Evolutionary conservation across 2,113 vertebrate species (phyloP), one percentile per base, ranked within the genome.

Genomic region (Perca schrenkii): DNA sequence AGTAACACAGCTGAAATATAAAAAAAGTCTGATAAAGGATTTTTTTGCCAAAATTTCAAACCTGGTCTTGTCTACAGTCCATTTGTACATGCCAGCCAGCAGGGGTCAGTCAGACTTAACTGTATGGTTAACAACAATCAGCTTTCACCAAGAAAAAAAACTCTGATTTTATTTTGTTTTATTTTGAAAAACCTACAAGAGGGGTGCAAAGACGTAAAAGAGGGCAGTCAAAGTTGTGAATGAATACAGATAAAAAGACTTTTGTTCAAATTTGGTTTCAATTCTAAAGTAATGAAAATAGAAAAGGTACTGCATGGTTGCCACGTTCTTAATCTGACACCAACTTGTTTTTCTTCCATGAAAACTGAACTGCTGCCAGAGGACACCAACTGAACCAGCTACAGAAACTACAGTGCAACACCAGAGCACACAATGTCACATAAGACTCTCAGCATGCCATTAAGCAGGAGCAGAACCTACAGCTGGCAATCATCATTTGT

Each of bases 51-150:
- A 65, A 31, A 65, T 21, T 21, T 15, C 11, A 46, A 63, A 16
- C n/a, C 46, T 31, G 1, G 53, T 53, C 46, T 69, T 15, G 36
- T 63, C 10, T 71, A 16, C 19, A 25, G 22, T 84, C 54, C 31
- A 28, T 49, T 77, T 56, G 43, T 60, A 14, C 31, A 49, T 4
- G 11, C 25, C 65, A 74, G 54, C 77, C 86, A 86, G 84, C 68
- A 87, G 89, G 78, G 83, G 93, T 82, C 89, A 91, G 66, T 65
- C 81, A 84, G 2, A 22, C 56, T 56, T 62, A 65, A 91, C 73
- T 50, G 81, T 60, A 75, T 75, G 73, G 31, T 88, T 36, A 81
- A 88, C 83, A 86, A 84, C 34, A 77, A 90, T 86, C 60, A 56
- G 79, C 65, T 79, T 68, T 60, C 53, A 69, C n/a, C 77, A 88